Evolutionary conservation across 2,113 vertebrate species (phyloP).

Genomic region (Glareola pratincola): DNA sequence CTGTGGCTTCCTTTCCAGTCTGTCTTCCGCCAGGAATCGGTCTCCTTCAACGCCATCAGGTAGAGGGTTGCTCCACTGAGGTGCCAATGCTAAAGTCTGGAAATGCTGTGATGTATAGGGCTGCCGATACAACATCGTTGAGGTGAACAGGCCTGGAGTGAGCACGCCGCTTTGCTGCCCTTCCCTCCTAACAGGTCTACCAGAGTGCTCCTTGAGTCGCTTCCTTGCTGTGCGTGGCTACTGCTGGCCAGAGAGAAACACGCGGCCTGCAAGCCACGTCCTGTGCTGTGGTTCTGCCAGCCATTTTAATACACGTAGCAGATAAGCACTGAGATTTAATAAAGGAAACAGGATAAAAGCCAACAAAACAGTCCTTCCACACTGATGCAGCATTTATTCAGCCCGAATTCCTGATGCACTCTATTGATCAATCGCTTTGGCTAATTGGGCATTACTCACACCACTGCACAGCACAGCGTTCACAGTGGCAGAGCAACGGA

Average conservation of each 20-base stretch:
- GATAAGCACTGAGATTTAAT: background rate
- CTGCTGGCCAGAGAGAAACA: background rate
- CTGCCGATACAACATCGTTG: accelerated
- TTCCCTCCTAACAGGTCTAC: background rate
- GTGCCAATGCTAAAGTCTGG: background rate
- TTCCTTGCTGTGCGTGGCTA: background rate
- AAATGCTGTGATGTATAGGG: background rate
- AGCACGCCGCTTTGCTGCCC: background rate
- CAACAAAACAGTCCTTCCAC: background rate
- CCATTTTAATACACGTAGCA: background rate
- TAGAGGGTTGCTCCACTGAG: background rate
- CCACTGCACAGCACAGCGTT: background rate
- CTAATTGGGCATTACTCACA: background rate
- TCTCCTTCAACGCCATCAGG: background rate
- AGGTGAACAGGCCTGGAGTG: background rate
- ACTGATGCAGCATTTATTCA: background rate
- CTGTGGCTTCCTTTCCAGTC: background rate
- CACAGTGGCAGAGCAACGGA: background rate
- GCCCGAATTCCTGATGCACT: background rate
- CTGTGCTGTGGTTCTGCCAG: background rate
- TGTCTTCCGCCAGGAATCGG: background rate
- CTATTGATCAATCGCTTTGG: constrained; percentile 19
- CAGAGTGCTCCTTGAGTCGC: background rate
- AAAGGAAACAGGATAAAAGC: background rate
- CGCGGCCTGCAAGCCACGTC: background rate